Base-by-base conservation (phyloP, 2,113 vertebrate genomes). In the Leptobrachium ailaonicum region DNA sequence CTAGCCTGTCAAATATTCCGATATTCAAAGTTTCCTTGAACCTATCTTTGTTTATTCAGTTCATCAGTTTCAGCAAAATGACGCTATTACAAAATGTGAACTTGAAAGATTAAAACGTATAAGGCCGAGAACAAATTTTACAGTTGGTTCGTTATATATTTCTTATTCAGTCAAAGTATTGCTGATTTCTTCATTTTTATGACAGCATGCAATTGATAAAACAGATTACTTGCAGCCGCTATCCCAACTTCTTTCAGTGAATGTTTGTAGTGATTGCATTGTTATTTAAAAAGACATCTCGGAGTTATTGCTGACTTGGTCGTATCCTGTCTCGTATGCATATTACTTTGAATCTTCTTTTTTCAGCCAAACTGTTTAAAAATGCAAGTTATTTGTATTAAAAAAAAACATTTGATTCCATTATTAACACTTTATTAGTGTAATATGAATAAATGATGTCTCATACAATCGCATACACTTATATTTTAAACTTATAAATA, bases 131-230 rank as follows among this genome's bases (percentile, higher is more conserved):
- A 69, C 71, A 80, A 64, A 74, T 80, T 80, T 80, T 80, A 80
- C 78, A 80, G 71, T 67, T 45, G 78, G 78, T 68, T 71, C 56
- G 56, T 80, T 74, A 67, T 80, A 80, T 80, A 80, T 80, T 80
- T 80, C 63, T 73, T 79, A 79, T 73, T 53, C 78, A 68, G 78
- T 80, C 78, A 74, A 60, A 80, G 71, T 80, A 80, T 80, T 80
- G 78, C 78, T 80, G 78, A 80, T 80, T 80, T 80, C 47, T 67
- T 80, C 78, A 80, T 80, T 80, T 80, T 74, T 80, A 74, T 74
- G 78, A 74, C 78, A 80, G 78, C 78, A 41, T 69, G 71, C 78
- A 80, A 80, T 80, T 80, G 78, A 80, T 80, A 80, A 80, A 80
- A 80, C 78, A 74, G 78, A 80, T 80, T 80, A 80, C 78, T 74